Base-by-base conservation (phyloP, 2,888 invertebrate genomes). In the Tinea trinotella region DNA sequence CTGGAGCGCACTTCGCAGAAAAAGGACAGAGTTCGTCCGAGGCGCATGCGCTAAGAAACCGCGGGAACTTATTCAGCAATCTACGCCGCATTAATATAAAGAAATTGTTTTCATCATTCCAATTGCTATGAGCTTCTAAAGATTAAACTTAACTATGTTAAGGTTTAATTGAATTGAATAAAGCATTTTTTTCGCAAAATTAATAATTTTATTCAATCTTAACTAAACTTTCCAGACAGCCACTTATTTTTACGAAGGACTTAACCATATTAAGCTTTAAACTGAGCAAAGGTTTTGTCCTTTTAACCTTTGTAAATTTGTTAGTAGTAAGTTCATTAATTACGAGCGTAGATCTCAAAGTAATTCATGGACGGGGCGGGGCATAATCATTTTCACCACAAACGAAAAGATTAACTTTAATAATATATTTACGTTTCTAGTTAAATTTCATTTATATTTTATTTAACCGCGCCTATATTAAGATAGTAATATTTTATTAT, bases 31-130 rank as follows among this genome's bases (percentile, higher is more conserved):
- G 62, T 56, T 30, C 30, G n/a, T 30, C 5, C 36, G 24, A 10
- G 13, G 46, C 82, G 83, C 83, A 82, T 82, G 84, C 83, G 84
- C 73, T 53, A 62, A 12, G 59, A 62, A 65, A 74, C 74, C 74
- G 81, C 80, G 80, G 80, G 82, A 79, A 83, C 40, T 15, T 17
- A 17, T 46, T 46, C 46, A 46, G 19, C 46, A 46, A 19, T 15
- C 46, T 46, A 46, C 19, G 19, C 10, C 18, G 46, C 46, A 46
- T 46, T 13, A 13, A 17, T 12, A 15, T 15, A 40, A 40, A 40
- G 40, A 40, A 40, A 15, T 30, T 7, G 30, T 30, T 15, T 40
- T 40, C 12, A 40, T 40, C 15, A 40, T 40, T 40, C 13, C 40
- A 40, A 40, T 40, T 40, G 13, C 6, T 15, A 40, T 40, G 15